Evolutionary conservation across 2,888 invertebrate species (phyloP).

Genomic region (Alcis repandata): DNA sequence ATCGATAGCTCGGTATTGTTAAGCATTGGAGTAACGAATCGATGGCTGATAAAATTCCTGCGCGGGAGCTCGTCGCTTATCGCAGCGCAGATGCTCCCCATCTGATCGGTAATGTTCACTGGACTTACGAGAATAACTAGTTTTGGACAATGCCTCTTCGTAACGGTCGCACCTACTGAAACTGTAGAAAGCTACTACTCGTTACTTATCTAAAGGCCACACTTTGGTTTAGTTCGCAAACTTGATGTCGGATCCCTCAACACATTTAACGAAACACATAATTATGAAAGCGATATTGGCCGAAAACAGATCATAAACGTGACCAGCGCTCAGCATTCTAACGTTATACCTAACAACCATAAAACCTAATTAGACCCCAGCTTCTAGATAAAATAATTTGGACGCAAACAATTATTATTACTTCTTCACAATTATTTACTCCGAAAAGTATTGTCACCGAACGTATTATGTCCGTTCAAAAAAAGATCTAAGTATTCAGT

Average conservation of each 20-base stretch:
- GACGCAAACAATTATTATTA: slow-evolving; percentile 27
- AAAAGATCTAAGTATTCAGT: slow-evolving; percentile 56
- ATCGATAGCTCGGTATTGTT: slow-evolving; percentile 50
- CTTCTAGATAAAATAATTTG: slow-evolving; percentile 26
- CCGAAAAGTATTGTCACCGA: slow-evolving; percentile 26
- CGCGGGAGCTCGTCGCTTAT: slow-evolving; percentile 60
- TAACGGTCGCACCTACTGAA: slow-evolving; percentile 44
- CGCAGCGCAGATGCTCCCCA: slow-evolving; percentile 51
- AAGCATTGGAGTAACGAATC: slow-evolving; percentile 57
- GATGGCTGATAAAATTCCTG: slow-evolving; percentile 69
- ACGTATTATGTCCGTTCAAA: slow-evolving; percentile 48
- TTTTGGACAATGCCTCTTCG: slow-evolving; percentile 46
- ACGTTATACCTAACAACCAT: slow-evolving; percentile 4
- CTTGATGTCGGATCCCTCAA: too few relatives aligned
- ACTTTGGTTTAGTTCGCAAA: too few relatives aligned
- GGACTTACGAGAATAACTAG: slow-evolving; percentile 52
- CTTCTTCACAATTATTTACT: slow-evolving; percentile 23
- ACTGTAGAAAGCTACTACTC: too few relatives aligned
- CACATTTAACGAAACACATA: too few relatives aligned
- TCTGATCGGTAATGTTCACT: slow-evolving; percentile 60
- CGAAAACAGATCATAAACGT: neutral
- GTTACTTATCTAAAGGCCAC: too few relatives aligned
- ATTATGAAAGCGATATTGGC: too few relatives aligned
- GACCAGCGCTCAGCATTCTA: neutral
- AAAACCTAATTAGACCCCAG: slow-evolving; percentile 20